phyloP scores from a whole-genome alignment of 2,113 vertebrate genomes.

The Apodemus speciosus region DNA sequence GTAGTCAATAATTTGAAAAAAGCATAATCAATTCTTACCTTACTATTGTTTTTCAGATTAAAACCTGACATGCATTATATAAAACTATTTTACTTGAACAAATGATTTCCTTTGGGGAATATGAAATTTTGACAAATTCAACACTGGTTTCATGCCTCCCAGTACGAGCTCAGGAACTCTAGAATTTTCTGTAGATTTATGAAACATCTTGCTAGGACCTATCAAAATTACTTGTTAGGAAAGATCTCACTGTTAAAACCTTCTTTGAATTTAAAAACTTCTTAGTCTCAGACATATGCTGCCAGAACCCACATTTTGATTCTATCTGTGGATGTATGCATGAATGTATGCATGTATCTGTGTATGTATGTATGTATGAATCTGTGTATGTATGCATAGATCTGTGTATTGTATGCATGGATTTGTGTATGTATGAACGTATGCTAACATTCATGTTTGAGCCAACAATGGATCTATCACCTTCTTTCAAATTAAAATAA shows the following conservation, averaged over 20 bases:
- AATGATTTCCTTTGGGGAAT: conserved; percentile 35
- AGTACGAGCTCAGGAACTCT: conserved; percentile 4
- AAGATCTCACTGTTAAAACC: neutral
- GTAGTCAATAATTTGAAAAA: conserved; percentile 65
- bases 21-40: conserved; percentile 66
- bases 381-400: neutral
- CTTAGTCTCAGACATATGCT: neutral
- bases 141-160: conserved; percentile 43
- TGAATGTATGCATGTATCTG: neutral
- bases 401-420: no score
- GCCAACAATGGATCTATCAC: neutral
- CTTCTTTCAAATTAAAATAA: conserved; percentile 47
- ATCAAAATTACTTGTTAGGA: neutral
- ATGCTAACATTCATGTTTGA: neutral
- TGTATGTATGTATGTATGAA: neutral
- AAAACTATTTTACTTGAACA: conserved; percentile 50
- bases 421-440: neutral
- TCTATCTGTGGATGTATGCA: neutral
- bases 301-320: neutral
- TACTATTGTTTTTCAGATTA: conserved; percentile 45
- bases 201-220: neutral
- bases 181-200: conserved; percentile 10
- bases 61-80: conserved; percentile 10
- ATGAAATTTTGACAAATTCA: conserved; percentile 56
- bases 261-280: conserved; percentile 1